Evolutionary conservation across 2,888 invertebrate genomes (phyloP), one percentile per base, ranked within the genome.

Genomic region (Meloe dianella): DNA sequence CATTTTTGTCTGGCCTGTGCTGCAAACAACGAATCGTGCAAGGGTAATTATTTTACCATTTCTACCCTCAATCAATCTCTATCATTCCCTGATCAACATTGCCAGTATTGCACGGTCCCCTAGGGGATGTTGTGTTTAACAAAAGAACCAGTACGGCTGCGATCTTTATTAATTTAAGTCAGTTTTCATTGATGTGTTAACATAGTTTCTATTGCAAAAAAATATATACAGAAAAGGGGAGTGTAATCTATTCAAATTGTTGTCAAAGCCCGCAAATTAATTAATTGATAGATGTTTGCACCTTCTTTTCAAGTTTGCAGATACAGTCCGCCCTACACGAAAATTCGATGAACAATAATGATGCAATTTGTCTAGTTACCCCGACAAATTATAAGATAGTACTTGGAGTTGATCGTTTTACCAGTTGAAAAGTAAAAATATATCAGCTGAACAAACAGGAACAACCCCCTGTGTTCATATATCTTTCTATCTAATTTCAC

Each of bases 41-140:
- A 71, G 79, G 79, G 83, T 82, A 84, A 84, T 84, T 84, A 84
- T 84, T 84, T 83, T 75, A 73, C 81, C 80, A 84, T 84, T 84
- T 82, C 83, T 77, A 80, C 83, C 82, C 83, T 51, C 80, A 78
- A 84, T 84, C 84, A 83, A 83, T 84, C 84, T 82, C 82, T 81
- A 84, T 84, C 83, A 82, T 82, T 83, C 80, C 79, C 78, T 79
- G 81, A 82, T 81, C 82, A 83, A 73, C 74, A 74, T 71, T 66
- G 70, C 63, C 65, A 20, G 60, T 54, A 63, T 29, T 64, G 66
- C 62, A 29, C 38, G 29, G 59, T 54, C 65, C 68, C 68, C 66
- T 38, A 64, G 60, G 70, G 32, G 67, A 65, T 61, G 58, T 60
- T 61, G 67, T 67, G 66, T 70, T 67, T 63, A 65, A 70, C 70